Base-by-base conservation (phyloP, 1,140 invertebrate species). In the Listronotus bonariensis region DNA sequence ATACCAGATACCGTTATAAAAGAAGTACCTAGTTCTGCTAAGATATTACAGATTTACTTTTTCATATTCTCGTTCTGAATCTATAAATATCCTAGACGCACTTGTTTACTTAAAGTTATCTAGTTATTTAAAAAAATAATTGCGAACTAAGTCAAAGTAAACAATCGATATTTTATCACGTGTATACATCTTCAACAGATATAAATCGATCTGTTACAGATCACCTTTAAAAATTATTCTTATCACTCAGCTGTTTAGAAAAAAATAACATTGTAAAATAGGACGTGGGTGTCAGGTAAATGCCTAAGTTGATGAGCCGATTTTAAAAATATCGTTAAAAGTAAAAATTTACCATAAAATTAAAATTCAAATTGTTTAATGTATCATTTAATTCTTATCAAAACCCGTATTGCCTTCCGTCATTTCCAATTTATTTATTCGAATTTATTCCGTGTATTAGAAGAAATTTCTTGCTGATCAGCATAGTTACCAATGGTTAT, bases 191-290 rank as follows among this genome's bases (percentile, higher is more conserved):
- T 26, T 26, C 5, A 26, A 1, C 20, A 5, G 20, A 26, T 5
- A 46, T 0, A 46, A 14, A 18, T 18, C 5, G 10, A 31, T 51
- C 12, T 31, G 26, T 51, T 31, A 51, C 15, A 26, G 12, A 31
- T n/a, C 40, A 43, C 54, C 43, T 11, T 38, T 56, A 45, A 56
- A 56, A 26, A 40, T n/a, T 54, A 54, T 41, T 56, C 54, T 56
- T 43, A 56, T 56, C 54, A 56, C 12, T 56, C 54, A 43, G 17
- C 41, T 43, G 11, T n/a, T 45, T 56, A 43, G 17, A 56, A 56
- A 43, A 56, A 43, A 56, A 12, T 56, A 56, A 56, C 41, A 43
- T 40, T 18, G 17, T 12, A 43, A 38, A 10, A 17, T 26, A 12
- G 14, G 11, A 40, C 40, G 54, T 56, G 42, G 54, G 54, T 17